Base-by-base conservation (phyloP, 1,140 invertebrate genomes). In the Ridgeia piscesae region DNA sequence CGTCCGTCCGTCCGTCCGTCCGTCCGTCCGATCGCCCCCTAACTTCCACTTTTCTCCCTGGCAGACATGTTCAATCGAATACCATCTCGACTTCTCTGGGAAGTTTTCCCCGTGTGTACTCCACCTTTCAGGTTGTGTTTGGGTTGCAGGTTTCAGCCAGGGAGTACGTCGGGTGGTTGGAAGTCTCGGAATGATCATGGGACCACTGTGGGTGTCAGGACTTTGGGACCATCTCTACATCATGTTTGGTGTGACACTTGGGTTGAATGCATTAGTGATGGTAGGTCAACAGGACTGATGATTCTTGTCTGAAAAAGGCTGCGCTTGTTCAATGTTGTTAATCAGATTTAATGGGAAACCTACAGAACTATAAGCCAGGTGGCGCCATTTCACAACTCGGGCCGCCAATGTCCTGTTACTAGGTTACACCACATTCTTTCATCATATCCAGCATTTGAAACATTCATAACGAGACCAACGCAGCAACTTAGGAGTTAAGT, bases 131-230 rank as follows among this genome's bases (percentile, higher is more conserved):
- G 58, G 58, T 77, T 77, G 8, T 77, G 14, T 77, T 77, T 77
- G 58, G 58, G 58, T 21, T 77, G 58, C 27, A 95, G 95, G 95
- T 89, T 91, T 95, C 31, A 94, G 95, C 92, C 94, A 95, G 88
- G 95, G 95, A 33, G 91, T 95, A 42, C 93, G 95, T 50, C 93
- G 95, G 89, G 94, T 93, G 48, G 92, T 94, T 14, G 93, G 94
- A 33, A 94, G 95, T 35, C 9, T 94, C 21, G 94, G 93, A 27
- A 94, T 94, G 21, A 95, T 95, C 17, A 50, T 95, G 8, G 94
- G 93, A 0, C 95, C 95, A 31, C 92, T 95, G 34, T 95, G 95
- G 95, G 94, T 94, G 17, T 94, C 94, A 0, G 94, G 94, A 35
- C 92, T 94, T 14, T 42, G 94, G 14, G 91, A 93, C 8, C 90